Evolutionary conservation across 1,140 invertebrate genomes (phyloP), one percentile per base, ranked within the genome.

Genomic region (Uloborus diversus): DNA sequence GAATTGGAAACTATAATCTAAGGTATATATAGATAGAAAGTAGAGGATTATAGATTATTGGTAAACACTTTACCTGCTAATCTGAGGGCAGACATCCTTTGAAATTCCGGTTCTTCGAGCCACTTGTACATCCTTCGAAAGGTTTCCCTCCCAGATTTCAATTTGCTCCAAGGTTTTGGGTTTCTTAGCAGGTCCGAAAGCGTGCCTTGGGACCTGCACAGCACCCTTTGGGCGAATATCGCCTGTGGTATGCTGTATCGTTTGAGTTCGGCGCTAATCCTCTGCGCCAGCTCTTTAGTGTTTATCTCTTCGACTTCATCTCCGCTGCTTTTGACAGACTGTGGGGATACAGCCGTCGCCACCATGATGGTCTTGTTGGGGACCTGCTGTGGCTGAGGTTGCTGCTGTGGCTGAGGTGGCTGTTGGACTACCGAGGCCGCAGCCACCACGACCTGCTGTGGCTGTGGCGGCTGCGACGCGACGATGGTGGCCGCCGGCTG

Each of bases 91-190:
- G 97, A 99, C 98, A 99, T 99, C 85, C 98, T 91, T 88, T 99
- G 96, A 88, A 98, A 99, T 88, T 99, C 98, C 1, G 98, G 98
- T 89, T 99, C 98, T 88, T 99, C 96, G 30, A 99, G 91, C 98
- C 98, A 99, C 88, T 99, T 99, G 92, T 96, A 98, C 98, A 99
- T 99, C 82, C 98, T 88, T 71, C 98, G 91, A 88, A 99, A 99
- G 23, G 98, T 99, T 89, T 99, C 98, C 30, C 98, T 89, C 20
- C 98, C 98, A 28, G 96, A 99, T 89, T 99, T 99, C 79, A 99
- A 91, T 88, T 99, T 99, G 79, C 96, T 98, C 98, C 98, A 99
- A 20, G 98, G 98, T 88, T 99, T 99, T 2, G 98, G 98, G 86
- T 99, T 99, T 76, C 98, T 89, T 49, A 99, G 89, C 33, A 99